Evolutionary conservation across 1,140 invertebrate genomes (phyloP).

Genomic region (Apis florea): DNA sequence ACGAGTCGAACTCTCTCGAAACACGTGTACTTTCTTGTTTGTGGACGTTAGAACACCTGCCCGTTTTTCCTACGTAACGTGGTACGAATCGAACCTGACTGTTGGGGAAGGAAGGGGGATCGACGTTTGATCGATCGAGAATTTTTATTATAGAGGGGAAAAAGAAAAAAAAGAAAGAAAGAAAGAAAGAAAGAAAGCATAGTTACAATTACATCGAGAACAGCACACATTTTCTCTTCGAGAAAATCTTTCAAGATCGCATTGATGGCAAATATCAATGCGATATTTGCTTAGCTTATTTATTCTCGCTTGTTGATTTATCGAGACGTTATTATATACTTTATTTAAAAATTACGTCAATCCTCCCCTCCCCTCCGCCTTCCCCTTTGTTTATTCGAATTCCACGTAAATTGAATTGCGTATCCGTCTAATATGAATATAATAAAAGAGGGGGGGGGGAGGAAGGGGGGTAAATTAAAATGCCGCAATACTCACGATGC

Average conservation of each 20-base stretch:
- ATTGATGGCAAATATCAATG: too few species aligned
- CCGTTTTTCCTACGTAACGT: not conserved
- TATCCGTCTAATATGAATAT: constrained; percentile 34
- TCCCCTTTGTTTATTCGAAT: not conserved
- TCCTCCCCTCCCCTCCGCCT: too few species aligned
- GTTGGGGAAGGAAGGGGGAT: too few species aligned
- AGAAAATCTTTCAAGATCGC: too few species aligned
- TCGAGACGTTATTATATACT: not conserved
- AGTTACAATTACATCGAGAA: too few species aligned
- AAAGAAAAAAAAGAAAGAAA: too few species aligned
- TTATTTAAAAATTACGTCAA: not conserved
- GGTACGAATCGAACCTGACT: not conserved
- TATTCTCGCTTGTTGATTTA: not conserved
- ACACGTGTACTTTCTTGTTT: not conserved
- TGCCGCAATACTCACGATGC: constrained; percentile 2
- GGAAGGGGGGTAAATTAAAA: constrained; percentile 1
- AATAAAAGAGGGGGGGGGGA: not conserved
- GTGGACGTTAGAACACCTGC: too few species aligned
- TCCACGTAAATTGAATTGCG: not conserved
- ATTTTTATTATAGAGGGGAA: not conserved
- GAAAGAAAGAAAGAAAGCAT: too few species aligned
- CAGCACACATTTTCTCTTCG: too few species aligned
- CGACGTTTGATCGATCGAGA: not conserved
- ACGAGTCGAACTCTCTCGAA: not conserved
- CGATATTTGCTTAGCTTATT: too few species aligned